phyloP scores from a whole-genome alignment of 2,888 invertebrate genomes.

The Hipparchia semele region DNA sequence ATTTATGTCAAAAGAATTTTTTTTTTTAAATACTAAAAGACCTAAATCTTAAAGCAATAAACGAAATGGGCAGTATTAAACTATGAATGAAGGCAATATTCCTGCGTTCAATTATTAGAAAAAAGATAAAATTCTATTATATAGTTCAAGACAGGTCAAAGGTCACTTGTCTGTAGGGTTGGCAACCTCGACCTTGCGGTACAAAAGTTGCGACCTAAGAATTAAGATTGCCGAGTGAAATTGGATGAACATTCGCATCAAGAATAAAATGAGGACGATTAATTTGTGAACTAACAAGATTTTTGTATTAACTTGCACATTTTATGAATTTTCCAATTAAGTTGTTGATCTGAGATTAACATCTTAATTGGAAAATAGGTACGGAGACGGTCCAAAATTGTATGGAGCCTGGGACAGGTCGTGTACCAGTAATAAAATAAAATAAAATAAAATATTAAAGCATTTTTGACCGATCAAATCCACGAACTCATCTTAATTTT shows the following conservation, averaged over 20 bases:
- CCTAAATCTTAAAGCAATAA: too few relatives aligned
- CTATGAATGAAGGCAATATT: not conserved
- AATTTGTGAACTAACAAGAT: not conserved
- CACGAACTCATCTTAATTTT: too few relatives aligned
- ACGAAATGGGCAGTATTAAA: too few relatives aligned
- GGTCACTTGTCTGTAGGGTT: conserved; percentile 10
- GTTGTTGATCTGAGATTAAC: too few relatives aligned
- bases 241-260: not conserved
- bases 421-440: too few relatives aligned
- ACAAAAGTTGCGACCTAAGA: conserved; percentile 5
- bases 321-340: not conserved
- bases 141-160: not conserved
- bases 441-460: too few relatives aligned
- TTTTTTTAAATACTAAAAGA: too few relatives aligned
- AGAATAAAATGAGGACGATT: not conserved
- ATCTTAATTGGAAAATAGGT: too few relatives aligned
- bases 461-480: too few relatives aligned
- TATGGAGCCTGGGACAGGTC: too few relatives aligned
- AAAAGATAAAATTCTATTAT: not conserved
- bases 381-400: too few relatives aligned
- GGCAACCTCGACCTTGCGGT: conserved; percentile 17
- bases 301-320: not conserved
- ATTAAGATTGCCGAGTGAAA: not conserved
- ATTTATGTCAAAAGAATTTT: too few relatives aligned
- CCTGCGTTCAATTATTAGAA: not conserved